A percentile compares a stretch with the other conserved stretches of the same genome.
Conservation (phyloP, 1,140 invertebrate genomes). For the Macrobrachium rosenbergii region DNA sequence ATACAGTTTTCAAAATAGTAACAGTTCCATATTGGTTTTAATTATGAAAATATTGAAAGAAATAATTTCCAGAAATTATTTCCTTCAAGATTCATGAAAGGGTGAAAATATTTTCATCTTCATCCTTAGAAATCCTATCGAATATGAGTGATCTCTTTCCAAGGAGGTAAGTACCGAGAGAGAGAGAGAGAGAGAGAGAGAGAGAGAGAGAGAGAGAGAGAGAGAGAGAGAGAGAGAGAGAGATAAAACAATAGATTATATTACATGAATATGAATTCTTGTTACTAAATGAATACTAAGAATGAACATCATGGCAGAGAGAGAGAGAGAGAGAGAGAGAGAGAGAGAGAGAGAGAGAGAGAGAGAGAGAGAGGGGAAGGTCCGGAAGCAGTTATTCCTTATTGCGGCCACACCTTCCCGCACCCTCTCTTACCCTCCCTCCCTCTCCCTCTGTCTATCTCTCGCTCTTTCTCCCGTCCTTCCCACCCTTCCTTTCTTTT, state of each 20-base stretch:
- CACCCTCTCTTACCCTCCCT: slow-evolving; percentile 13
- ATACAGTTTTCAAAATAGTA: too few relatives aligned
- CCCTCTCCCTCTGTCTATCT: slow-evolving; percentile 19
- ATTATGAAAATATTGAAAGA: too few relatives aligned
- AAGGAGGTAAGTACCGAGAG: too few relatives aligned
- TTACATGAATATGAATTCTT: too few relatives aligned
- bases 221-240: not conserved
- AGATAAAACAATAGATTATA: not conserved
- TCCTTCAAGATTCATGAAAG: too few relatives aligned
- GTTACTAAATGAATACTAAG: not conserved
- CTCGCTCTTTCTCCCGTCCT: not conserved
- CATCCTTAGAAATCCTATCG: too few relatives aligned
- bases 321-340: slow-evolving; percentile 41
- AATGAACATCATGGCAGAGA: slow-evolving; percentile 9
- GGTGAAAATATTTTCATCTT: too few relatives aligned
- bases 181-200: too few relatives aligned
- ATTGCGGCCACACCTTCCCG: not conserved
- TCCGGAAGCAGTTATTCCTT: slow-evolving; percentile 21
- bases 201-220: not conserved
- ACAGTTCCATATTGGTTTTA: too few relatives aligned
- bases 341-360: slow-evolving; percentile 7
- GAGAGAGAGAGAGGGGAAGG: not conserved
- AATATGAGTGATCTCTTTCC: too few relatives aligned
- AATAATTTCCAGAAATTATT: too few relatives aligned
- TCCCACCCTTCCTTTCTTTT: too few relatives aligned